Base-by-base conservation (phyloP, 1,140 invertebrate species). In the Drosophila arawakana region DNA sequence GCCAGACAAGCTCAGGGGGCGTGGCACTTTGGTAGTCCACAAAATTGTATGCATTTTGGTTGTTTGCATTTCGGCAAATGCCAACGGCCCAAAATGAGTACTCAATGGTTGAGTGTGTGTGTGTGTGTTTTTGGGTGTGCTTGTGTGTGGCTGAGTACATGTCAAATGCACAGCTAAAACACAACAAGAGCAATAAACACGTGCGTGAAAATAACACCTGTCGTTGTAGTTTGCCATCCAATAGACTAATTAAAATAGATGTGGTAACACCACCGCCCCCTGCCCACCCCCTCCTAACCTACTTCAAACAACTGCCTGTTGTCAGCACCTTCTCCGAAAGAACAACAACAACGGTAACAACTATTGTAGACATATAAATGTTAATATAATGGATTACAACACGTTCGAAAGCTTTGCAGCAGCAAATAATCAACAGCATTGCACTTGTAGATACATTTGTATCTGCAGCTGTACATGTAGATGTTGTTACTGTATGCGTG, bases 241-340 rank as follows among this genome's bases (percentile, higher is more conserved):
- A 61, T 61, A 41, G 75, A 66, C 83, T 86, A 88, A 86, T 86
- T 86, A 88, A 88, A 80, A 82, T 88, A 62, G 47, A 69, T 77
- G 62, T 37, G 61, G 49, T 9, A 57, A 35, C 55, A 37, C 11
- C 10, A 7, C 3, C 54, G 13, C 2, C 5, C 6, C 3, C 39
- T 3, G 1, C 10, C 3, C 13, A 2, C 21, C 15, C 13, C 37
- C 44, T 7, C 25, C 1, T 18, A 8, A 7, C n/a, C 8, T 3
- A 13, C n/a, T 1, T 15, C 10, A 30, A 30, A 30, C 25, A 30
- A 30, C 25, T 30, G 2, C 25, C 25, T 30, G 4, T 30, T 30
- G 25, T 30, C 11, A 47, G 15, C 25, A 8, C 13, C 11, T 6
- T 10, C 34, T 3, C 35, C 15, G n/a, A 39, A 9, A 10, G 25